Base-by-base conservation (phyloP, 2,888 invertebrate genomes). In the Sympetrum striolatum region DNA sequence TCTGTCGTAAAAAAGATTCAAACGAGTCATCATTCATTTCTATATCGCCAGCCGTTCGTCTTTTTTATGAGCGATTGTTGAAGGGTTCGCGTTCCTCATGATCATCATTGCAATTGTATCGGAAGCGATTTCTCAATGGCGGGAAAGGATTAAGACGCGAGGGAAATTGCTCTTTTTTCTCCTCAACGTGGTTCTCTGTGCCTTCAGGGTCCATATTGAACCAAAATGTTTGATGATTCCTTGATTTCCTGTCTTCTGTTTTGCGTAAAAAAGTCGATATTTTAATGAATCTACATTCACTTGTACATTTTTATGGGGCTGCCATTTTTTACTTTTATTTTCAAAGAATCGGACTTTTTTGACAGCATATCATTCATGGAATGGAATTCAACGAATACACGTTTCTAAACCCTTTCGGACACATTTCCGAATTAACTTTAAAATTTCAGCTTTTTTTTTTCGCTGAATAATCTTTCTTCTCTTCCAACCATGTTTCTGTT, bases 11-110 rank as follows among this genome's bases (percentile, higher is more conserved):
- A 80, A 80, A 80, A 53, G 82, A 58, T 58, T 86, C 60, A 86
- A 86, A 86, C 86, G 64, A 64, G 22, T 60, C 86, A 86, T 86
- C 86, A 37, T 60, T 86, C 86, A 86, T 60, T 60, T 64, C 82
- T 58, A 25, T 73, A 64, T 86, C 86, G 58, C 37, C 37, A 37
- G 58, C 39, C 58, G n/a, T 31, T 25, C 44, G 35, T 86, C 60
- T 64, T 60, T 86, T 37, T 37, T 86, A 60, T 86, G 86, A 86
- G 86, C 86, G 86, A 86, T 86, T 86, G 86, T 60, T 86, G 86
- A 60, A 53, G 60, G 86, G 31, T 81, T 81, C 53, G 14, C 58
- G 82, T 22, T 64, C 86, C 60, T 86, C 86, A 86, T 60, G 37
- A 64, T 86, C 60, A 86, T 64, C 60, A 86, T 64, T 35, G 60